Percentiles rank a stretch among this genome's conserved stretches.
Conservation (phyloP, 2,797 vertebrate genomes). For the Enteromius treurensis region DNA sequence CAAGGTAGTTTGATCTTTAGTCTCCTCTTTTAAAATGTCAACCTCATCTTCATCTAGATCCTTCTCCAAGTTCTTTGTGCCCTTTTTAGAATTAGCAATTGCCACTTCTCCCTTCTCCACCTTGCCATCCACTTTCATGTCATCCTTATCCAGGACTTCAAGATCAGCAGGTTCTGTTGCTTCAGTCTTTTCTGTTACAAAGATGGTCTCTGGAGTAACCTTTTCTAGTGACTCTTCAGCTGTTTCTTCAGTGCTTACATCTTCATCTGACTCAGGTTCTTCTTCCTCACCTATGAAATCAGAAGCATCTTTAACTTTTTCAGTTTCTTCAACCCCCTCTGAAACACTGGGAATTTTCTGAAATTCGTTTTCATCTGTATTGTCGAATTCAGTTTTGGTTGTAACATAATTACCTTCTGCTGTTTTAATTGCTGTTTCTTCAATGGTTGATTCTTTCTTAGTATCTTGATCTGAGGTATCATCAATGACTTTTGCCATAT, state of each 20-base stretch:
- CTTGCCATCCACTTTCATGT: conserved; percentile 30
- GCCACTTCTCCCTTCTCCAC: conserved; percentile 31
- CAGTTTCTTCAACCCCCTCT: neutral
- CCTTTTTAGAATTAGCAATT: conserved; percentile 18
- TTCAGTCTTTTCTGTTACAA: neutral
- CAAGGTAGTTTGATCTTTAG: neutral
- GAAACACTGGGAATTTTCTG: neutral
- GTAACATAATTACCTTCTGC: neutral
- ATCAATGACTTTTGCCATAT: neutral
- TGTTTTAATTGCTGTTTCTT: conserved; percentile 18
- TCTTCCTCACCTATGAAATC: neutral
- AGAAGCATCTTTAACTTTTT: neutral
- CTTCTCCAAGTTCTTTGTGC: neutral
- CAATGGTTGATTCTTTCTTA: neutral
- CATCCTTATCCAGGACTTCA: conserved; percentile 23
- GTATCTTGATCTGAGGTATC: neutral
- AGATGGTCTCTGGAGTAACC: neutral
- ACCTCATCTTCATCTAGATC: conserved; percentile 40
- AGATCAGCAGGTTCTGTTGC: conserved; percentile 3
- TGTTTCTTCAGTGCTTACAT: neutral
- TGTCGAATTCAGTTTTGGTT: neutral
- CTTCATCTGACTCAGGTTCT: neutral
- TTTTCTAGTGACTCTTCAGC: neutral
- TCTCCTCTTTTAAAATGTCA: conserved; percentile 27
- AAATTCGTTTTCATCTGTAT: neutral